Evolutionary conservation across 2,113 vertebrate genomes (phyloP), one percentile per base, ranked within the genome.

Genomic region (Protomyctophum bolini): DNA sequence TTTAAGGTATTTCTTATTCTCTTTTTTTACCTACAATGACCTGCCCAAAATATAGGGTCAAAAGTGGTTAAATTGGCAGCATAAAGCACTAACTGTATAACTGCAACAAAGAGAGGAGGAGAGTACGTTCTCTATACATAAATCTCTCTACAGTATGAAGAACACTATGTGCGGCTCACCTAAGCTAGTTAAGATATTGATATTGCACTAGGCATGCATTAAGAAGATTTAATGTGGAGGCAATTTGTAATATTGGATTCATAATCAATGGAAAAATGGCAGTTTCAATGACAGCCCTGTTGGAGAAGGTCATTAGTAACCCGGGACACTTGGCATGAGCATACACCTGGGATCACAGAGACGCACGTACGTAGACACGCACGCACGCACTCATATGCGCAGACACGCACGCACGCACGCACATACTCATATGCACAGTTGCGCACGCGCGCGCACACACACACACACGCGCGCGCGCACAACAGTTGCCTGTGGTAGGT

Each of bases 231-330:
- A 63, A 50, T 50, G 6, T 3, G 58, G 21, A 54, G 29, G 28
- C n/a, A 14, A 12, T n/a, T 33, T 10, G 28, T 29, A 58, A 41
- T 46, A 28, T 33, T 11, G 46, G 55, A 60, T 56, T 50, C 15
- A 60, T 50, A 69, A 58, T 50, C 56, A 52, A 64, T 64, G 9
- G 48, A 28, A 64, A 64, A 33, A 29, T 51, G 10, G 51, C 48
- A 47, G 14, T 62, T 62, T 62, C 7, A 46, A 62, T 47, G 10
- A 62, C 59, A 62, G 10, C 33, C 0, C n/a, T 10, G 29, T 46
- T n/a, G 33, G 6, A 6, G 59, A 62, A 46, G 59, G 12, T 62
- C 59, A 62, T 8, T 46, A 7, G 6, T 8, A 58, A 21, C 57
- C 33, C 4, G 33, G 33, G 33, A 41, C 33, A 41, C 33, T 41